phyloP scores from a whole-genome alignment of 2,113 vertebrate species.

The Carassius gibelio region DNA sequence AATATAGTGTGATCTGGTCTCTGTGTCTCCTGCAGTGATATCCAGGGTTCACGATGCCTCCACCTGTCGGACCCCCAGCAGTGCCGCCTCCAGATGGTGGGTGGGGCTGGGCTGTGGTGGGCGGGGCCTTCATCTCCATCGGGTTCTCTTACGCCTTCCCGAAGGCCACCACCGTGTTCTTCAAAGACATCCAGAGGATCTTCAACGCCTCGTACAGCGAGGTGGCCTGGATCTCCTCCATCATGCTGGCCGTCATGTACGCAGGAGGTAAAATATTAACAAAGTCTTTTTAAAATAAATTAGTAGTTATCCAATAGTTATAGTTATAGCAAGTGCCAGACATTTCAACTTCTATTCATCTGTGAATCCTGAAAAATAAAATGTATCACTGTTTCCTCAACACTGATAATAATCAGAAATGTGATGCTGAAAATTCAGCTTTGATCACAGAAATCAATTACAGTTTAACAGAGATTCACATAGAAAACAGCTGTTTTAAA shows the following conservation, averaged over 20 bases:
- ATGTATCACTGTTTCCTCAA: not conserved
- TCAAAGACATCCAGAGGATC: conserved; percentile 94
- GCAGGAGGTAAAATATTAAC: conserved; percentile 85
- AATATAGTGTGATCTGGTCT: not conserved
- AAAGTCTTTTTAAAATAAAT: too few relatives aligned
- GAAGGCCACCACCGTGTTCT: conserved; percentile 95
- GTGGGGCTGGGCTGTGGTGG: conserved; percentile 95
- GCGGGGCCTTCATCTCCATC: conserved; percentile 91
- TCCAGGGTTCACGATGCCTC: conserved; percentile 70
- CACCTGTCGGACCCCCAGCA: conserved; percentile 58
- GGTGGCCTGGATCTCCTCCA: conserved; percentile 96
- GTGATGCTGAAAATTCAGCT: not conserved
- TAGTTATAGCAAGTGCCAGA: too few relatives aligned
- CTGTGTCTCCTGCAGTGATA: not conserved
- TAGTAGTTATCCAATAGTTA: too few relatives aligned
- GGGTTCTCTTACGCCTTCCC: conserved; percentile 98
- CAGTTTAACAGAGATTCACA: not conserved
- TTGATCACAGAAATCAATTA: not conserved
- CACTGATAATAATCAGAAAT: not conserved
- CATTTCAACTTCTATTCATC: not conserved
- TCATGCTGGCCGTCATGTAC: conserved; percentile 99
- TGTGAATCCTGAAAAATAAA: not conserved
- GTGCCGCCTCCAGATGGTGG: conserved; percentile 89
- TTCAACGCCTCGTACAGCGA: conserved; percentile 87
- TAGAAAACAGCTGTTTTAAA: not conserved